Evolutionary conservation across 2,113 vertebrate species (phyloP), one percentile per base, ranked within the genome.

Genomic region (Lichenostomus cassidix): DNA sequence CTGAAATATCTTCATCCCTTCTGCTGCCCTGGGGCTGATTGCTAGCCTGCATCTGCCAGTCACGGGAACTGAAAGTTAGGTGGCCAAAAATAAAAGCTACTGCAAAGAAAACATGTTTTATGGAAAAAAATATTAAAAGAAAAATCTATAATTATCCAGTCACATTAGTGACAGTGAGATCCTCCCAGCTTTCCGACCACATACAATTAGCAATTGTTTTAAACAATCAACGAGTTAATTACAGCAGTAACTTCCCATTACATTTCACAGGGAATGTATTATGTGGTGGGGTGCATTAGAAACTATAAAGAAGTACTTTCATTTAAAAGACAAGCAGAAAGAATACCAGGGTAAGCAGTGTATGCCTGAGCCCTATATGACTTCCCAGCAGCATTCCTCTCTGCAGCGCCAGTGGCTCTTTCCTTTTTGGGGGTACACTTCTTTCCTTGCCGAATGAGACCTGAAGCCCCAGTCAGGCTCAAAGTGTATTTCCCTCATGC

Each of bases 41-140:
- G 77, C 35, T 76, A 78, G 74, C 41, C 62, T 69, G 94, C 80
- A 68, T 82, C 83, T 85, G 23, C 90, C 77, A 90, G 74, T 97
- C 95, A 70, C 0, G 3, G 87, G 60, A 83, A 70, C 60, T 56
- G 64, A 82, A 96, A 95, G 31, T 73, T 87, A 78, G 27, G 22
- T 91, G 74, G 69, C 94, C 91, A 95, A 93, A 95, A 96, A 94
- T 63, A 87, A 94, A 96, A 96, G 44, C 83, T 90, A 64, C 78
- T 39, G 24, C 59, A 78, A 93, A 92, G 83, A 90, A 90, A 92
- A 83, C 39, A 83, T 37, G 55, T 50, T 93, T 83, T 77, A 67
- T 12, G 27, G 52, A 55, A 75, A 81, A 90, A 90, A 80, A 87
- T 4, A 67, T 7, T 7, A 69, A 82, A 74, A 93, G 60, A 78